These are phyloP conservation scores for Lepus europaeus DNA, from an alignment of 2,113 vertebrate species.

Conservation along the genomic window DNA sequence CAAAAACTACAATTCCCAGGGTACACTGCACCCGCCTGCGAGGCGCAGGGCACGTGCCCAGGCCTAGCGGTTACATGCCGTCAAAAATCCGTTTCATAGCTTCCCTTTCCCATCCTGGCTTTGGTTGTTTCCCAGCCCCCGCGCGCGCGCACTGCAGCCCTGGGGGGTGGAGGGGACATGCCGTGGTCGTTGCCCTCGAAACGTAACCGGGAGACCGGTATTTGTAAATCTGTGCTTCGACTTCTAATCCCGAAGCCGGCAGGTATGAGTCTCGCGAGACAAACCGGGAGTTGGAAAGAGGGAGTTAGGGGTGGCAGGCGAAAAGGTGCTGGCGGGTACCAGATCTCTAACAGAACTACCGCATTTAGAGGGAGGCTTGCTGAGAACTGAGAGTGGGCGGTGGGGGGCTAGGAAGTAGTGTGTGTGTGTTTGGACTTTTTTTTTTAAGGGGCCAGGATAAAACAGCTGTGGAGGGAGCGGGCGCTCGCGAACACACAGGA, in stretches of 20 bases:
- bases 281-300: slow-evolving; percentile 48
- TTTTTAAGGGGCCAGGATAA: neutral
- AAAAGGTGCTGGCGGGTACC: slow-evolving; percentile 51
- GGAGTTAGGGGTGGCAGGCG: slow-evolving; percentile 56
- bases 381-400: slow-evolving; percentile 15
- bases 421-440: slow-evolving; percentile 30
- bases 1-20: slow-evolving; percentile 82
- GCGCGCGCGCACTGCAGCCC: slow-evolving; percentile 62
- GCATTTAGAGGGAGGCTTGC: slow-evolving; percentile 42
- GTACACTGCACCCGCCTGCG: slow-evolving; percentile 51
- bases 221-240: slow-evolving; percentile 80
- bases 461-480: neutral
- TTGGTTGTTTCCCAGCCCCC: slow-evolving; percentile 59
- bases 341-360: neutral
- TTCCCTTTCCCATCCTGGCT: slow-evolving; percentile 62
- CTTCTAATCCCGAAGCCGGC: slow-evolving; percentile 71
- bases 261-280: slow-evolving; percentile 79
- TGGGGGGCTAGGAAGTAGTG: slow-evolving; percentile 34
- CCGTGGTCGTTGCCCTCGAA: slow-evolving; percentile 49
- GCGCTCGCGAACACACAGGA: slow-evolving; percentile 4
- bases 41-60: slow-evolving; percentile 75
- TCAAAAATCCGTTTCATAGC: slow-evolving; percentile 70
- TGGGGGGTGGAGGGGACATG: neutral
- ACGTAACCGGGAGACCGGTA: slow-evolving; percentile 57
- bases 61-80: slow-evolving; percentile 71